These are phyloP conservation scores for Drosophila bunnanda DNA, from an alignment of 2,888 invertebrate species.

Conservation along the genomic window DNA sequence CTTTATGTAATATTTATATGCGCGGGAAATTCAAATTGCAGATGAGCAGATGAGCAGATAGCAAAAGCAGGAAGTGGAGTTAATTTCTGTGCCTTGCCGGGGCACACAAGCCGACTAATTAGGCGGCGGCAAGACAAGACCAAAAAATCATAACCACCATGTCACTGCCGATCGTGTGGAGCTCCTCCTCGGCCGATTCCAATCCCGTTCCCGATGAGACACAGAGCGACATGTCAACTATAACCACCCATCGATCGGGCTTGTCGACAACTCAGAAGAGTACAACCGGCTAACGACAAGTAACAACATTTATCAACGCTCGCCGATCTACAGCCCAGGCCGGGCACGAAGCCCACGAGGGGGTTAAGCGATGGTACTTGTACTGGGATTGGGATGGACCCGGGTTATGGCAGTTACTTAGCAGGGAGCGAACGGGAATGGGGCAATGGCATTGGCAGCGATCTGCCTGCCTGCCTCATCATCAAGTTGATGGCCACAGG, in stretches of 20 bases:
- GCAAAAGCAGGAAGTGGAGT: constrained; percentile 67
- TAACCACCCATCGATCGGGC: constrained; percentile 82
- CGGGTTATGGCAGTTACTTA: constrained; percentile 11
- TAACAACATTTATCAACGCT: constrained; percentile 81
- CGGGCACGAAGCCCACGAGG: constrained; percentile 62
- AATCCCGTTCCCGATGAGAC: constrained; percentile 47
- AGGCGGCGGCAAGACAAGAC: constrained; percentile 37
- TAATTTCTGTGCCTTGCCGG: constrained; percentile 17
- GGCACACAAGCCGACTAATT: constrained; percentile 54
- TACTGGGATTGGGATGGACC: constrained; percentile 8
- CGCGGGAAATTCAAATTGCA: constrained; percentile 70
- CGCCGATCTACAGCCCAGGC: constrained; percentile 75
- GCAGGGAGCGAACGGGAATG: neutral
- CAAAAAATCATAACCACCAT: constrained; percentile 72
- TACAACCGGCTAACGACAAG: constrained; percentile 73
- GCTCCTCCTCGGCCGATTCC: constrained; percentile 11
- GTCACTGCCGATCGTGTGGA: constrained; percentile 63
- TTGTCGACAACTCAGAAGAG: constrained; percentile 49
- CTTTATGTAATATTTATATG: constrained; percentile 55
- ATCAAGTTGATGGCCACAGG: constrained; percentile 69
- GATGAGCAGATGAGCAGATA: constrained; percentile 52
- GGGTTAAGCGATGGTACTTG: constrained; percentile 16
- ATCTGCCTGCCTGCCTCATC: constrained; percentile 45
- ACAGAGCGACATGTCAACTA: constrained; percentile 79
- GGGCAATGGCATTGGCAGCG: constrained; percentile 15